Evolutionary conservation across 2,888 invertebrate species (phyloP).

Genomic region (Corbicula japonica): DNA sequence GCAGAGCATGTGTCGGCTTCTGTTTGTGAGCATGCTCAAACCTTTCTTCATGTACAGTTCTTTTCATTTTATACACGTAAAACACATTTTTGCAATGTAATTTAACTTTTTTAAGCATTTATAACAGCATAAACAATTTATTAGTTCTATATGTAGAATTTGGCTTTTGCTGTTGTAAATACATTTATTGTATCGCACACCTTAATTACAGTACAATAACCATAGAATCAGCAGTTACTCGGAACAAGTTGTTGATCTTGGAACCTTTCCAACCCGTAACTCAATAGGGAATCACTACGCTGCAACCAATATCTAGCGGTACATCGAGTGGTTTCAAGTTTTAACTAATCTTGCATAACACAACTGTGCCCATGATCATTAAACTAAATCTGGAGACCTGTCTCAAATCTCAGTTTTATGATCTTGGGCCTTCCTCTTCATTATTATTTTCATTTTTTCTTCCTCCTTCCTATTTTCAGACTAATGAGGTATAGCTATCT

Average conservation of each 20-base stretch:
- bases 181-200: too few relatives aligned
- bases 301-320: slow-evolving; percentile 59
- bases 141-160: too few relatives aligned
- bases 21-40: too few relatives aligned
- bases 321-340: slow-evolving; percentile 19
- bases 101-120: too few relatives aligned
- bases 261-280: slow-evolving; percentile 60
- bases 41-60: too few relatives aligned
- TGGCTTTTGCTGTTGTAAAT: too few relatives aligned
- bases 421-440: slow-evolving; percentile 1
- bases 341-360: slow-evolving; percentile 4
- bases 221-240: slow-evolving; percentile 57
- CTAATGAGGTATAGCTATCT: slow-evolving; percentile 23
- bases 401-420: background rate
- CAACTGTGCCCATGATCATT: background rate
- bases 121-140: too few relatives aligned
- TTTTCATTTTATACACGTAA: too few relatives aligned
- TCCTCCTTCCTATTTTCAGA: slow-evolving; percentile 21
- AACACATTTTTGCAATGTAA: too few relatives aligned
- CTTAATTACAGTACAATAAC: slow-evolving; percentile 56
- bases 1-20: too few relatives aligned
- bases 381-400: background rate
- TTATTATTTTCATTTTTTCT: slow-evolving; percentile 32
- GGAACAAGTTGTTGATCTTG: slow-evolving; percentile 53
- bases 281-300: slow-evolving; percentile 60